Evolutionary conservation across 2,113 vertebrate species (phyloP).

Genomic region (Tricholaema leucomelas): DNA sequence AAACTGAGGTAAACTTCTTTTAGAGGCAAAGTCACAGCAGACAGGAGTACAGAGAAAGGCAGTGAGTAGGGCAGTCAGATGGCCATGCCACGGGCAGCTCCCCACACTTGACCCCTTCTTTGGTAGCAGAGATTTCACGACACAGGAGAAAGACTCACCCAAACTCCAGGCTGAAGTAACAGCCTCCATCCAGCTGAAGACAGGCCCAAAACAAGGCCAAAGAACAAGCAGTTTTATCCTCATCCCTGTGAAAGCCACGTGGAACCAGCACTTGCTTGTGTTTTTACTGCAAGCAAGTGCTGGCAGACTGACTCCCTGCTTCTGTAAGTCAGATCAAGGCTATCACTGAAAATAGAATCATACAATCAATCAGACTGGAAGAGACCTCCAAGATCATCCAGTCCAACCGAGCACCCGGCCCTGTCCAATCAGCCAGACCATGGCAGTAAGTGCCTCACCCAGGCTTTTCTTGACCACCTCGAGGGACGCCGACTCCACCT

Average conservation of each 20-base stretch:
- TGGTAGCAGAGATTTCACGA: neutral
- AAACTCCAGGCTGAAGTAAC: neutral
- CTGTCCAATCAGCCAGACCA: too few relatives aligned
- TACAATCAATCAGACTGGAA: too few relatives aligned
- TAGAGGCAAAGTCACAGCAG: neutral
- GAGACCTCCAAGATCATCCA: too few relatives aligned
- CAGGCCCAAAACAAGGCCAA: neutral
- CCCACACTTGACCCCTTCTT: accelerated
- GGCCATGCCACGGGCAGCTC: neutral
- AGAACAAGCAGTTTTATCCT: neutral
- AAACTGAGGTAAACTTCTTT: conserved; percentile 77
- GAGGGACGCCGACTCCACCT: too few relatives aligned
- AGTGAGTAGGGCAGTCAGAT: neutral
- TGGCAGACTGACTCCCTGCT: neutral
- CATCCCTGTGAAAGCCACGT: too few relatives aligned
- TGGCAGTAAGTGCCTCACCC: too few relatives aligned
- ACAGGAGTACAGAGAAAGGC: neutral
- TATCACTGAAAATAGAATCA: neutral
- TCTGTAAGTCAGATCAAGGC: neutral
- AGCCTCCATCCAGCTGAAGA: neutral
- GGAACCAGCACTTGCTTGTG: too few relatives aligned
- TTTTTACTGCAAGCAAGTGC: too few relatives aligned
- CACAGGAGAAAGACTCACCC: neutral
- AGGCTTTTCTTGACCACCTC: too few relatives aligned
- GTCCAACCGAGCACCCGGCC: too few relatives aligned